These are phyloP conservation scores for Elephantulus edwardii DNA, from an alignment of 2,113 vertebrate species.

Conservation along the genomic window DNA sequence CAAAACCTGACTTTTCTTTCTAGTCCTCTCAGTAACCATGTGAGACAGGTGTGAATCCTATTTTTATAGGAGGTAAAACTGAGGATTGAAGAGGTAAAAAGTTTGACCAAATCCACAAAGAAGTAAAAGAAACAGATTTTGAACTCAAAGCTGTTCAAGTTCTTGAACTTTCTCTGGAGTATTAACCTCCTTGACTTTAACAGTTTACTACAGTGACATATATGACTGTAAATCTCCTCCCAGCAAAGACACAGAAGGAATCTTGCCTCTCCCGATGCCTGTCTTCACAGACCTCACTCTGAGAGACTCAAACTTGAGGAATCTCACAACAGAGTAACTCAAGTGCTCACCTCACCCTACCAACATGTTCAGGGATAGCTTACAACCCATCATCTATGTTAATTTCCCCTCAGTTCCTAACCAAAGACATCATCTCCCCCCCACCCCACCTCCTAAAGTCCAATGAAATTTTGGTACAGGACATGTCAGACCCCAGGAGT, in stretches of 20 bases:
- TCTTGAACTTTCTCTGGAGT: background rate
- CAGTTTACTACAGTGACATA: background rate
- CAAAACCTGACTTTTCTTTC: background rate
- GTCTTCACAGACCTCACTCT: background rate
- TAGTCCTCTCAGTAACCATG: background rate
- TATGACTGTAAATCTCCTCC: background rate
- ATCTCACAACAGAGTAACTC: background rate
- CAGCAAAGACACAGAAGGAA: background rate
- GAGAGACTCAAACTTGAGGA: background rate
- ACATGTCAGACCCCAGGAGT: background rate
- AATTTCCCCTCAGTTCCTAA: background rate
- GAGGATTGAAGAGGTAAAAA: background rate
- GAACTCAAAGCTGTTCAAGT: background rate
- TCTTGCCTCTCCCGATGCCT: background rate
- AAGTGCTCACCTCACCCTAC: accelerated
- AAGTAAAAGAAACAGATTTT: conserved; percentile 7
- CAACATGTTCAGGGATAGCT: background rate
- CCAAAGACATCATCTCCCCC: background rate
- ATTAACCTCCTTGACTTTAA: background rate
- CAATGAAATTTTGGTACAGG: background rate
- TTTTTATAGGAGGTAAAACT: background rate
- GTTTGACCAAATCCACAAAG: background rate
- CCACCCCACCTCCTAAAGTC: background rate
- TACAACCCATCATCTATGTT: background rate
- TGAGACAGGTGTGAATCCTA: background rate